phyloP scores from a whole-genome alignment of 2,888 invertebrate genomes.

The Geophilus truncorum region DNA sequence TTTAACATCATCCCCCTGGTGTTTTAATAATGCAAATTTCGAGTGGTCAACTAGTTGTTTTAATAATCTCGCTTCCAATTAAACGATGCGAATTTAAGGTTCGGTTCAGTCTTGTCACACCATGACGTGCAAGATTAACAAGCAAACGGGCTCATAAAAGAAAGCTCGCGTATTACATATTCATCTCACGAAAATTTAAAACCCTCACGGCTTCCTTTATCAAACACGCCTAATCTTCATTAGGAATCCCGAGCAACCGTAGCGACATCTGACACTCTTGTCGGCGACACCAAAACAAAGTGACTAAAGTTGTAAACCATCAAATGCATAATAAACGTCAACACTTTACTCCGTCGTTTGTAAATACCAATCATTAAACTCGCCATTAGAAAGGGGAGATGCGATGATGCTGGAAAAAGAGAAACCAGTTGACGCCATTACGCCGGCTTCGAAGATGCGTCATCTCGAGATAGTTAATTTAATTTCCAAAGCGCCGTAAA shows the following conservation, averaged over 20 bases:
- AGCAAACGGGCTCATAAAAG: neutral
- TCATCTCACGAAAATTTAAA: neutral
- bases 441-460: too few species aligned
- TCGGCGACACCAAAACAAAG: neutral
- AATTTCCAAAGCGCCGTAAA: too few species aligned
- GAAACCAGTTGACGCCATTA: too few species aligned
- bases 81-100: neutral
- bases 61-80: neutral
- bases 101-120: neutral
- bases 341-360: neutral
- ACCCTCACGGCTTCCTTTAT: neutral
- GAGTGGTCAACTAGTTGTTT: neutral
- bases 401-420: too few species aligned
- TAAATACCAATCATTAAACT: too few species aligned
- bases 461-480: too few species aligned
- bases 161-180: neutral
- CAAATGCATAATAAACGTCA: neutral
- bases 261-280: neutral
- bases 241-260: neutral
- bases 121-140: neutral
- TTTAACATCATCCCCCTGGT: neutral
- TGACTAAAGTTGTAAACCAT: neutral
- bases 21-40: neutral
- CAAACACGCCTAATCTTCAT: neutral
- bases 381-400: too few species aligned